Conservation (phyloP, 2,888 invertebrate species). For the Erebia epiphron region DNA sequence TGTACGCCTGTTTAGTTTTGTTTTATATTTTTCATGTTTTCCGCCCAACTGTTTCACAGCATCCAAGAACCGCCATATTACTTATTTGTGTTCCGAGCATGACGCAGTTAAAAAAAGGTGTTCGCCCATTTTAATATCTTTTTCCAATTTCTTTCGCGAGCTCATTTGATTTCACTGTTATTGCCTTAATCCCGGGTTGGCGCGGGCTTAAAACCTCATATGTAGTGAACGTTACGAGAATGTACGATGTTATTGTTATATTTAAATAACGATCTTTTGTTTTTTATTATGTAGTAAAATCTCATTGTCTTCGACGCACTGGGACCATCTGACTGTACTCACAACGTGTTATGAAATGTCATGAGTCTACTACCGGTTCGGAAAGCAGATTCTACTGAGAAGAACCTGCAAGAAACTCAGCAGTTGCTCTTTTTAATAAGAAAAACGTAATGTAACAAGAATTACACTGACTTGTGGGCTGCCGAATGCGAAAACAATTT, state of each 20-base stretch:
- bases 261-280: background rate
- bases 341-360: too few species aligned
- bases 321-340: background rate
- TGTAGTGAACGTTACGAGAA: constrained; percentile 2
- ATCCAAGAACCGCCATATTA: background rate
- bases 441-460: too few species aligned
- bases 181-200: constrained; percentile 17
- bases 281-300: background rate
- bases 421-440: too few species aligned
- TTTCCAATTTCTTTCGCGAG: constrained; percentile 32
- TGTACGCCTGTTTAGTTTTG: too few species aligned
- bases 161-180: constrained; percentile 36
- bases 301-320: background rate
- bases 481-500: too few species aligned
- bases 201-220: constrained; percentile 20
- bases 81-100: constrained; percentile 16
- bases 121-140: constrained; percentile 29
- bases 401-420: too few species aligned
- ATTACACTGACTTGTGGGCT: too few species aligned
- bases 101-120: constrained; percentile 20
- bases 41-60: constrained; percentile 3
- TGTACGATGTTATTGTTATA: constrained; percentile 4
- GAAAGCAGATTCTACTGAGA: too few species aligned
- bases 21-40: too few species aligned
- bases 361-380: too few species aligned